Base-by-base conservation (phyloP, 1,140 invertebrate genomes). In the Meloidogyne floridensis region DNA sequence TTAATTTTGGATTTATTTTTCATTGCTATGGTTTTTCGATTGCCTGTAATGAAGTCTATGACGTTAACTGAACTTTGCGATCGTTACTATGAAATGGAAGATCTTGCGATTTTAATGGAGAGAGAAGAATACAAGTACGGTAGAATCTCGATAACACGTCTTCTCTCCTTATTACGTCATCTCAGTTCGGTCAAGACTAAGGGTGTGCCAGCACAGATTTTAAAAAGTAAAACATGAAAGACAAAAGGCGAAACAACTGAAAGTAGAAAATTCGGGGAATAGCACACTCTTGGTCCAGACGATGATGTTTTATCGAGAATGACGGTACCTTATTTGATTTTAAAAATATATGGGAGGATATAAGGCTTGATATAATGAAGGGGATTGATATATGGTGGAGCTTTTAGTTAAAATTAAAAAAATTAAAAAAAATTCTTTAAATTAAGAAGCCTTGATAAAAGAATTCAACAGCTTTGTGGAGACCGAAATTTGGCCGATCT, bases 41-140 rank as follows among this genome's bases (percentile, higher is more conserved):
- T 89, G 32, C 87, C 87, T 10, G 87, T 89, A 10, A 87, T 89
- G 89, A 89, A 89, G 74, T 90, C 87, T 1, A 89, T 89, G 89
- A 90, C 89, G 7, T 56, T 89, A 42, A 81, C 89, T 3, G 88
- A 89, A 69, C 18, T 90, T 11, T 78, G 74, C 32, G 83, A 86
- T 53, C 65, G 88, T 53, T 84, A 81, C 15, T 47, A 81, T n/a
- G 88, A 89, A 78, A 51, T 89, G 18, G 83, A 83, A 53, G 77
- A 86, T 69, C 80, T 86, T 9, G 87, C 90, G 20, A 79, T 81
- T 51, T 75, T 89, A 15, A 42, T 89, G 71, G 82, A 89, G 42
- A 72, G 90, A 47, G 89, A 88, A 7, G 88, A 90, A 53, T 89
- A 90, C 75, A 81, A 82, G 87, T 88, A 78, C 80, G 83, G 51